Base-by-base conservation (phyloP, 2,888 invertebrate genomes). In the Trypoxylon attenuatum region DNA sequence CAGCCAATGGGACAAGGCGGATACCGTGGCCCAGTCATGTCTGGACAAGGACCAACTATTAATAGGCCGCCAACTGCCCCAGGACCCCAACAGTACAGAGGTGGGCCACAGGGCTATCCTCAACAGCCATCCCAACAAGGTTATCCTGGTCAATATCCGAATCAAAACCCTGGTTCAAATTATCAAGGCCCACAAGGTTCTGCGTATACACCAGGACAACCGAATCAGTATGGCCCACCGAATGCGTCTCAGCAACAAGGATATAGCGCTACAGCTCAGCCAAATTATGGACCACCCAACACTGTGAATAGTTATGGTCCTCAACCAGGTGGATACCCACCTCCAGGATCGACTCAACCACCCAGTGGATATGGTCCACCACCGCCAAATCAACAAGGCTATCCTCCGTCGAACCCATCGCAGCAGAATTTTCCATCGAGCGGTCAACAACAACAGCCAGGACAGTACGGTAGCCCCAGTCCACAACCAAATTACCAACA, bases 41-140 rank as follows among this genome's bases (percentile, higher is more conserved):
- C 83, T 87, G 90, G 81, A 77, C 90, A 84, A 89, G 90, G 61
- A 87, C 88, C 88, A 79, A 86, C 61, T 84, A 89, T 87, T 66
- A 87, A 85, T 69, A 83, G 87, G 73, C 88, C 89, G 72, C 88
- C 89, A 50, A 88, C 89, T 63, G 89, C 89, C 5, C 84, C 84
- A 22, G 90, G 91, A 64, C 91, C 91, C 16, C 91, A 91, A 53
- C 87, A 85, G 55, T 87, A 87, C 53, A 79, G 87, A 67, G 81
- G 88, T 74, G 76, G 84, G 2, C 87, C 86, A 0, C 92, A 92
- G 79, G 91, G 91, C 16, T 92, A 92, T 84, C 91, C 91, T 5
- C 92, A 92, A 81, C 89, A 92, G 78, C 91, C 91, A 33, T 91
- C 91, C 79, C 91, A 91, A 61, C 93, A 92, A 84, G 91, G 85